Base-by-base conservation (phyloP, 2,113 vertebrate genomes). In the Garra rufa region DNA sequence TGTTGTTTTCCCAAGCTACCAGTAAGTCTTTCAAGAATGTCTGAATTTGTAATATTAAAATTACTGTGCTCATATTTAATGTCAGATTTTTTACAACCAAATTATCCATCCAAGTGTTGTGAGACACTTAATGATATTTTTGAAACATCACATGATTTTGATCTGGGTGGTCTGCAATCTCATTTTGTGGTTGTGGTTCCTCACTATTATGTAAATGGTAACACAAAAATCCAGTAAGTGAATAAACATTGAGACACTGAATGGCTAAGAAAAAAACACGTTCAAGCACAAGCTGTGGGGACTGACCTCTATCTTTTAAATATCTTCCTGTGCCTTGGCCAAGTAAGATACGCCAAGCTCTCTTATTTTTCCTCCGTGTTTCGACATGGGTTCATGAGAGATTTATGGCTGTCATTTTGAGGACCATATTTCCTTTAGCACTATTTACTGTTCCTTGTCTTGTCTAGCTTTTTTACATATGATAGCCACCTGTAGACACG, bases 331-430 rank as follows among this genome's bases (percentile, higher is more conserved):
- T 24, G n/a, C 10, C 55, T 59, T 78, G 34, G 55, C 34, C 76
- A 78, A 78, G 76, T 4, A 30, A 78, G 55, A 78, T 61, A 43
- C 38, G 3, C 76, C 38, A 19, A 61, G 38, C 38, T 61, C 50
- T 4, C 21, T 61, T 78, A 78, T 44, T 78, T 76, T 78, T 26
- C 55, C 55, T 76, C 76, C 17, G 21, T 59, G 34, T 59, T 78
- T 78, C 13, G 14, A 78, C 38, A 78, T 41, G 76, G 55, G 76
- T 78, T 78, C 55, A 26, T 61, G 19, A 78, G n/a, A 78, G 76
- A 78, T 78, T 78, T 41, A 61, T 59, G 55, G n/a, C 38, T 61
- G 76, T 61, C 55, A 78, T 78, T 78, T 38, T 26, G n/a, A 61
- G 55, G n/a, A 43, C 55, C 55, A 78, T 61, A 78, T 78, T 78